Evolutionary conservation across 2,113 vertebrate species (phyloP).

Genomic region (Amia ocellicauda): DNA sequence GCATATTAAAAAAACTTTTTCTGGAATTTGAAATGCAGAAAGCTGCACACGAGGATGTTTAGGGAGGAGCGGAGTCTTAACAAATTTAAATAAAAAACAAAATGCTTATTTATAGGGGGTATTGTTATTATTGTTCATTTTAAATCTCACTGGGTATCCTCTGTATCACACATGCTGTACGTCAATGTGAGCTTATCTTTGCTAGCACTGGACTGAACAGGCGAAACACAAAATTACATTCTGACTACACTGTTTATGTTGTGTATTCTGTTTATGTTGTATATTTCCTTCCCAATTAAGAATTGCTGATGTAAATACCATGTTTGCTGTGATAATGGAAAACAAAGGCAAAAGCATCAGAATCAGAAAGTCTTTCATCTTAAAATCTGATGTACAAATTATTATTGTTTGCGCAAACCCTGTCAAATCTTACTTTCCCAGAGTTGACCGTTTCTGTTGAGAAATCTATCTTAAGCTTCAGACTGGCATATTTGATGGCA

Average conservation of each 20-base stretch:
- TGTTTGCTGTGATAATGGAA: slow-evolving; percentile 18
- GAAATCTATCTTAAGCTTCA: too few relatives aligned
- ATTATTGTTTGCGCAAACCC: too few relatives aligned
- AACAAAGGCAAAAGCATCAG: neutral
- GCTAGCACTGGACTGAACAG: neutral
- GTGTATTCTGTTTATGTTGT: slow-evolving; percentile 24
- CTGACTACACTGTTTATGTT: neutral
- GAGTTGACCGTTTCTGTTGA: too few relatives aligned
- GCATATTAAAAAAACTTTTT: too few relatives aligned
- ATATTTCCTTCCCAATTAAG: slow-evolving; percentile 26
- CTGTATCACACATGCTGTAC: neutral
- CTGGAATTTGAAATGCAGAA: too few relatives aligned
- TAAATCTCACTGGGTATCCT: neutral
- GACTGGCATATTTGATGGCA: too few relatives aligned
- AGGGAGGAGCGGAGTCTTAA: too few relatives aligned
- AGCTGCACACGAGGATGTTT: too few relatives aligned
- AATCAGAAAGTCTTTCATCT: slow-evolving; percentile 19
- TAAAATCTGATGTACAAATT: too few relatives aligned
- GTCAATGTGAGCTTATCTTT: too few relatives aligned
- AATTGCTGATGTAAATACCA: slow-evolving; percentile 15
- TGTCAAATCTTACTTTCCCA: too few relatives aligned
- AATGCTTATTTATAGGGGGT: neutral
- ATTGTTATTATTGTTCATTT: neutral
- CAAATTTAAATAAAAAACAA: too few relatives aligned
- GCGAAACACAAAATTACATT: slow-evolving; percentile 14